These are phyloP conservation scores for Odontamblyopus lacepedii DNA, from an alignment of 2,797 vertebrate species.

Conservation along the genomic window DNA sequence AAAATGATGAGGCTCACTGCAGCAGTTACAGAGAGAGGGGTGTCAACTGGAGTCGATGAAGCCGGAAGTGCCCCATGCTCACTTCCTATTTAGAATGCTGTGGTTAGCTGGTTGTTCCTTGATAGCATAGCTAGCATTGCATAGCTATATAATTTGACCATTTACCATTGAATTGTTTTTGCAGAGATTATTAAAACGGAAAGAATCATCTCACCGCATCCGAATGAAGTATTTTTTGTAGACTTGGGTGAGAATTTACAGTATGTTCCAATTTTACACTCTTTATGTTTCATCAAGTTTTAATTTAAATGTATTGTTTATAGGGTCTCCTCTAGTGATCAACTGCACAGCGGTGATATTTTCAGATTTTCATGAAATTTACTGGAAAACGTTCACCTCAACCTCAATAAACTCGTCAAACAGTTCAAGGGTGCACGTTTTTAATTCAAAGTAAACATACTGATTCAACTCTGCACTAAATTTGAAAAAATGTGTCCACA, in stretches of 20 bases:
- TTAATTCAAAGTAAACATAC: neutral
- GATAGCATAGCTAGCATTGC: no score
- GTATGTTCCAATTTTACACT: neutral
- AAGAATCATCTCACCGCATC: neutral
- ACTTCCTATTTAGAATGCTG: no score
- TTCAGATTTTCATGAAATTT: neutral
- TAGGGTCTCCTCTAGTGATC: neutral
- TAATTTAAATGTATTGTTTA: neutral
- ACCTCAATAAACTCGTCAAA: neutral
- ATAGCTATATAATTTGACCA: no score
- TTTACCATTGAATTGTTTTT: neutral
- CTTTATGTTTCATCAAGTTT: neutral
- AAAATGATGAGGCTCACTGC: no score
- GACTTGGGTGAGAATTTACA: slow-evolving; percentile 3
- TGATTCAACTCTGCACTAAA: neutral
- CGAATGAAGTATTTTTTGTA: neutral
- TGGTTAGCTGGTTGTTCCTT: no score
- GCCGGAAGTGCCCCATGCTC: no score
- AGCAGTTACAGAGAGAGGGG: no score
- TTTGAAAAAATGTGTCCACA: neutral
- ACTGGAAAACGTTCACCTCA: neutral
- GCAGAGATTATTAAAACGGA: neutral
- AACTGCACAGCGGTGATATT: neutral
- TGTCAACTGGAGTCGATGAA: no score
- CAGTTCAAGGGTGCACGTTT: neutral